These are phyloP conservation scores for Porites divaricata DNA, from an alignment of 92 coral and sea anemone species.

Conservation along the genomic window DNA sequence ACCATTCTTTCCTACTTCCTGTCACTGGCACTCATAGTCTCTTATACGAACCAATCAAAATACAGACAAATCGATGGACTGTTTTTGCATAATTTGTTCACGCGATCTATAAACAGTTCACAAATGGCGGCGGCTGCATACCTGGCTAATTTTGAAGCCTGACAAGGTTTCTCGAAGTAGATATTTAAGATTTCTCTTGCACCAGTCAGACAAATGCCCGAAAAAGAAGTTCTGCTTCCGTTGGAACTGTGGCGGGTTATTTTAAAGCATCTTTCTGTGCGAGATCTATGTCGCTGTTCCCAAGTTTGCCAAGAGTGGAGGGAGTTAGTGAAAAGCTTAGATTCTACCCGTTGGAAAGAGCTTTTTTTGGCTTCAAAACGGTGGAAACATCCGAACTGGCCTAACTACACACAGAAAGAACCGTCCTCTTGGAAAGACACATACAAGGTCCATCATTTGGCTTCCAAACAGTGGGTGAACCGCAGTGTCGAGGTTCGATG, in stretches of 20 bases:
- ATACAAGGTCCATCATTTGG: slow-evolving; percentile 83
- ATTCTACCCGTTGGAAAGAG: slow-evolving; percentile 95
- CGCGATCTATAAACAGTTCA: slow-evolving; percentile 6
- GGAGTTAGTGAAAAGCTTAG: slow-evolving; percentile 95
- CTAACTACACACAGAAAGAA: slow-evolving; percentile 81
- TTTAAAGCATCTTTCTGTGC: slow-evolving; percentile 77
- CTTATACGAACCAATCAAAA: slow-evolving; percentile 24
- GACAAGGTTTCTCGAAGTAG: background rate
- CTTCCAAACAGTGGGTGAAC: slow-evolving; percentile 93
- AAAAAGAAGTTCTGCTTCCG: slow-evolving; percentile 84
- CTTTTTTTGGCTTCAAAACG: slow-evolving; percentile 82
- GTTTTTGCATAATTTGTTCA: slow-evolving; percentile 12
- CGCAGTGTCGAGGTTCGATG: slow-evolving; percentile 88
- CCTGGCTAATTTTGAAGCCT: background rate
- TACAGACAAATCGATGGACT: slow-evolving; percentile 2
- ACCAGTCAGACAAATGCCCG: slow-evolving; percentile 62
- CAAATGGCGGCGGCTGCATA: slow-evolving; percentile 2
- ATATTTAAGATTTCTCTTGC: background rate
- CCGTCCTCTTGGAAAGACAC: slow-evolving; percentile 96
- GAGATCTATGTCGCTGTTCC: slow-evolving; percentile 91
- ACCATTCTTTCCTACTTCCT: background rate
- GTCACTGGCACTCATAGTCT: background rate
- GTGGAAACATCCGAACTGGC: slow-evolving; percentile 99
- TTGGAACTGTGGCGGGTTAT: slow-evolving; percentile 95
- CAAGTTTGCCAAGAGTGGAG: slow-evolving; percentile 96